A percentile compares a stretch with the other conserved stretches of the same genome.
phyloP scores from a whole-genome alignment of 2,797 vertebrate genomes.

The Sparidentex hasta region DNA sequence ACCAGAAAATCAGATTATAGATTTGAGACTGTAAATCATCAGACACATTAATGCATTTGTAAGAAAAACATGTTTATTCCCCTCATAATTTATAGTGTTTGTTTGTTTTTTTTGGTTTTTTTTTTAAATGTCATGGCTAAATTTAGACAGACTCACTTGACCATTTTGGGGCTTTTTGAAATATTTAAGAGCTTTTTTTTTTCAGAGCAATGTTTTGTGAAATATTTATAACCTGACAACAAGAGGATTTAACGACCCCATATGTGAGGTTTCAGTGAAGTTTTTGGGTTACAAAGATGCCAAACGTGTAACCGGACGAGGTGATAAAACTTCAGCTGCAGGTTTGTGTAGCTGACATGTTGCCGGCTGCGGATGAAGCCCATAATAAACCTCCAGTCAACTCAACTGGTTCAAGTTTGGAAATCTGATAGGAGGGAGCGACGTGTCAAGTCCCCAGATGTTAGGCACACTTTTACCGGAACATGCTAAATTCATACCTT shows the following conservation, averaged over 20 bases:
- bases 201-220: not conserved
- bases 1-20: slow-evolving; percentile 5
- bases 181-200: not conserved
- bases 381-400: slow-evolving; percentile 51
- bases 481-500: rapidly evolving
- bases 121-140: not conserved
- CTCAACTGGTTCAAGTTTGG: slow-evolving; percentile 72
- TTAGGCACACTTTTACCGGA: not conserved
- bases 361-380: slow-evolving; percentile 7
- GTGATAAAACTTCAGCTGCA: not conserved
- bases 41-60: not conserved
- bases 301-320: not conserved
- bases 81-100: no score
- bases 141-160: not conserved
- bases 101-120: no score
- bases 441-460: not conserved
- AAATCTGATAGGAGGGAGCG: slow-evolving; percentile 77
- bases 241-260: not conserved
- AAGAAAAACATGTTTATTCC: no score
- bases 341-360: not conserved
- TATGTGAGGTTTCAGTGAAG: not conserved
- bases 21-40: not conserved
- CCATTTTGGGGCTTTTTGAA: not conserved
- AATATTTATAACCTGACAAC: not conserved
- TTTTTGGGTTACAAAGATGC: not conserved